Percentiles rank a stretch among this genome's conserved stretches.
Evolutionary conservation across 2,113 vertebrate species (phyloP).

Genomic region (Accipiter virgatus): DNA sequence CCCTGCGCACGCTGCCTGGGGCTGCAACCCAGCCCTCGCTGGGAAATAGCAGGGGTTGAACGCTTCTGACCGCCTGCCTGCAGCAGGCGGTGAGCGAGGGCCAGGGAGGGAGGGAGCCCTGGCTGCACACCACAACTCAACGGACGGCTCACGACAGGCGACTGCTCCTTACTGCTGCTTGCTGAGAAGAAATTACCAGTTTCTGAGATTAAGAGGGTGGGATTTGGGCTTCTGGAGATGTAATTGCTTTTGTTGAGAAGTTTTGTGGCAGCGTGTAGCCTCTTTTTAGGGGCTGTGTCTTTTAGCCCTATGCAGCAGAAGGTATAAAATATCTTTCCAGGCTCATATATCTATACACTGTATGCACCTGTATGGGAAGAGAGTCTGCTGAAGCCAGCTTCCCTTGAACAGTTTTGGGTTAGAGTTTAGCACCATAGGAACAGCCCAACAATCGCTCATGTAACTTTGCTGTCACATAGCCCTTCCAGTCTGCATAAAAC

Average conservation of each 20-base stretch:
- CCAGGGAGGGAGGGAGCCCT: fast-evolving
- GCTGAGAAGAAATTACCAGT: background rate
- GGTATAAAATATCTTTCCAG: background rate
- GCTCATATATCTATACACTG: background rate
- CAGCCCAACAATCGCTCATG: background rate
- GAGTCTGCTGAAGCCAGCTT: background rate
- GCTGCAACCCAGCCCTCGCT: background rate
- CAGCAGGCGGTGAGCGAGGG: fast-evolving
- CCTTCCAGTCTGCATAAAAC: fast-evolving
- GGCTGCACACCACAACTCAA: fast-evolving
- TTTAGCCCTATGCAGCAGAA: background rate
- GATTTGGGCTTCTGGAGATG: background rate
- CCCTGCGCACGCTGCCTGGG: background rate
- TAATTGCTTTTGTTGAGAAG: background rate
- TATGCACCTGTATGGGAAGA: background rate
- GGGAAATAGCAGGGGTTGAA: fast-evolving
- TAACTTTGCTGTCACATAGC: background rate
- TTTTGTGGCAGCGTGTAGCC: background rate
- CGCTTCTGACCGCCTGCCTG: background rate
- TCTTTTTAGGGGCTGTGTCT: background rate
- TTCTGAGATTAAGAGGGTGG: background rate
- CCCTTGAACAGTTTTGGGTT: background rate
- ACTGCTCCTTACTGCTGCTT: background rate
- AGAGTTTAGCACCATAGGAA: background rate
- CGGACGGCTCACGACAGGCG: fast-evolving